Conservation (phyloP, 2,113 vertebrate genomes). For the Crotalus helleri region DNA sequence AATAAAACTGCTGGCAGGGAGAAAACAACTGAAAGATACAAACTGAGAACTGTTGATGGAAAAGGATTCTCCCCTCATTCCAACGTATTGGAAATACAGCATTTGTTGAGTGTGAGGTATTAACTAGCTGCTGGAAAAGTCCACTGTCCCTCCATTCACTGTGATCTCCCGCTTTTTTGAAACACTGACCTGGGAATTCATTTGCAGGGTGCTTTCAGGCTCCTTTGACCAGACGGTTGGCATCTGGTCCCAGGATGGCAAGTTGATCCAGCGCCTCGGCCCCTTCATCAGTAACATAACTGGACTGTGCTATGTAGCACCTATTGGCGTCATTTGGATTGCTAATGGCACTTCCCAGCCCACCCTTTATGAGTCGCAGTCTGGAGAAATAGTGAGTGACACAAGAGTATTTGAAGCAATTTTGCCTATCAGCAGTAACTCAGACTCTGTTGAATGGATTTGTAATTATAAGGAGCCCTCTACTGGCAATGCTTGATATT, state of each 20-base stretch:
- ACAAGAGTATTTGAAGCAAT: not conserved
- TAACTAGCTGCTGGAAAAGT: not conserved
- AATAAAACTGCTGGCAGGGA: not conserved
- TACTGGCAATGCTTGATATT: not conserved
- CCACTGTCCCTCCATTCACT: not conserved
- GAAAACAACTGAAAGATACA: not conserved
- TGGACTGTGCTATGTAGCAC: conserved; percentile 49
- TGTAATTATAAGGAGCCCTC: not conserved
- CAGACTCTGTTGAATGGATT: not conserved
- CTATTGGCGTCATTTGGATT: conserved; percentile 44
- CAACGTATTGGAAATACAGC: not conserved
- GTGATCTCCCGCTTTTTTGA: not conserved
- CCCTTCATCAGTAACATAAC: conserved; percentile 41
- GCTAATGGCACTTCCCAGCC: conserved; percentile 30
- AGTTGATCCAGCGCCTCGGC: conserved; percentile 48
- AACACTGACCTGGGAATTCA: not conserved
- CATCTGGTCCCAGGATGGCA: conserved; percentile 58
- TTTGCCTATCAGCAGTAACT: not conserved
- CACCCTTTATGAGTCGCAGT: conserved; percentile 44
- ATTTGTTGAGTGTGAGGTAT: not conserved
- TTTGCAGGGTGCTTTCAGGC: conserved; percentile 46
- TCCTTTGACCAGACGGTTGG: conserved; percentile 54
- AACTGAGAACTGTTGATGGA: not conserved
- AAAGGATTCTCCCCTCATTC: not conserved
- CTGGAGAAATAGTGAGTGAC: conserved; percentile 54